These are phyloP conservation scores for Antheraea mylitta DNA, from an alignment of 1,140 invertebrate genomes.

Conservation along the genomic window DNA sequence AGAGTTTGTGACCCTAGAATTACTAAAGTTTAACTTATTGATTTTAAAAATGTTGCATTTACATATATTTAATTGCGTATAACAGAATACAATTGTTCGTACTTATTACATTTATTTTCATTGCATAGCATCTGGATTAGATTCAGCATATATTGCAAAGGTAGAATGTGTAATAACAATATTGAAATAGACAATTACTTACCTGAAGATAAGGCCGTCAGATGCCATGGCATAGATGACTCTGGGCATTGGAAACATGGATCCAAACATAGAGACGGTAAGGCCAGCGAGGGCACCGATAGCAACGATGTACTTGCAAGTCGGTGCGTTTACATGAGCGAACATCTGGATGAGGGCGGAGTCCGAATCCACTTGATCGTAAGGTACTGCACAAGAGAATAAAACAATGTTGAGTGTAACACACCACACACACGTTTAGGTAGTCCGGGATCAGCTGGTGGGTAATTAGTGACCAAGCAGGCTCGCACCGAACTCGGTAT, in stretches of 20 bases:
- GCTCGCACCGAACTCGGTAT: no score
- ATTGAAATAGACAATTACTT: slow-evolving; percentile 32
- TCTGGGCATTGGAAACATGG: slow-evolving; percentile 98
- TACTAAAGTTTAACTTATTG: no score
- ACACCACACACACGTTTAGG: no score
- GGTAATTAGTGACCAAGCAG: no score
- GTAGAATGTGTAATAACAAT: background rate
- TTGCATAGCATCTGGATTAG: background rate
- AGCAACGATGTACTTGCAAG: slow-evolving; percentile 94
- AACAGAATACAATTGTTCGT: no score
- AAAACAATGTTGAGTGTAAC: no score
- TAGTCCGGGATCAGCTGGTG: no score
- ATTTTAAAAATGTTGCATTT: no score
- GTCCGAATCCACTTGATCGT: slow-evolving; percentile 89
- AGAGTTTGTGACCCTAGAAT: no score
- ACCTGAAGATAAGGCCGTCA: slow-evolving; percentile 94
- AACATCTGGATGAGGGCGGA: slow-evolving; percentile 96
- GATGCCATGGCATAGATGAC: slow-evolving; percentile 97
- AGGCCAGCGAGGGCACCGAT: slow-evolving; percentile 94
- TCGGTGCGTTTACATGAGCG: slow-evolving; percentile 90
- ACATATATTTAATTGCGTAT: no score
- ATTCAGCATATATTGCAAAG: background rate
- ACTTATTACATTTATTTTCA: background rate
- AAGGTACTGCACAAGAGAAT: slow-evolving; percentile 84
- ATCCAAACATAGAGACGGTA: slow-evolving; percentile 96